Conservation (phyloP, 2,113 vertebrate species). For the Pseudopodoces humilis region DNA sequence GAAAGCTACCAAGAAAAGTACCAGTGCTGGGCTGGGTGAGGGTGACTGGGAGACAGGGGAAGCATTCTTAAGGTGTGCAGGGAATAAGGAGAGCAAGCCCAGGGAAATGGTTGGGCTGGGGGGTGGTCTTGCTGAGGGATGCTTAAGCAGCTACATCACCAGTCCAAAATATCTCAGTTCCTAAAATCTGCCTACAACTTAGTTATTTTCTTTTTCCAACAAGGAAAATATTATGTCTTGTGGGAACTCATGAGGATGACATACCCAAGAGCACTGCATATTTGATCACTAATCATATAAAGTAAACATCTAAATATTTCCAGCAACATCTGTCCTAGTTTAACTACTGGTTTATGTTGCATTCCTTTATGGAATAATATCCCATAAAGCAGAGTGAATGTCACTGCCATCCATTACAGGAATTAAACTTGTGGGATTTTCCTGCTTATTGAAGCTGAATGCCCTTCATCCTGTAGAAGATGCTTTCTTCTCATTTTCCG, state of each 20-base stretch:
- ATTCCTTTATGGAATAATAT: slow-evolving; percentile 57
- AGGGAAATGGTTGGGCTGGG: neutral
- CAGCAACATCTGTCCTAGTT: slow-evolving; percentile 65
- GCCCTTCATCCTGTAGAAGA: neutral
- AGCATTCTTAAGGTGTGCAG: neutral
- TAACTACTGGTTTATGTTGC: slow-evolving; percentile 64
- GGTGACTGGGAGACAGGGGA: neutral
- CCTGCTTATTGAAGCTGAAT: neutral
- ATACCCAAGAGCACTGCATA: slow-evolving; percentile 27
- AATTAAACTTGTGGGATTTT: slow-evolving; percentile 30
- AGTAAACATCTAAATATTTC: slow-evolving; percentile 54
- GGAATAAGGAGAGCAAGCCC: neutral
- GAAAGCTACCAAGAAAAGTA: neutral
- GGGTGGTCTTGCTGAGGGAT: neutral
- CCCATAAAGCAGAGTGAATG: neutral
- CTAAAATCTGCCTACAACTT: slow-evolving; percentile 22
- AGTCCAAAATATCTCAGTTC: neutral
- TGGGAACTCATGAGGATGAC: slow-evolving; percentile 41
- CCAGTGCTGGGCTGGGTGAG: neutral
- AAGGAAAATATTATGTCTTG: slow-evolving; percentile 66
- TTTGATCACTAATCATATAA: slow-evolving; percentile 60
- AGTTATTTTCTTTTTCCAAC: slow-evolving; percentile 36
- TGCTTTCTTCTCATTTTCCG: neutral
- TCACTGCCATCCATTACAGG: slow-evolving; percentile 21
- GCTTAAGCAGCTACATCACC: neutral